Evolutionary conservation across 2,888 invertebrate genomes (phyloP).

Genomic region (Pristionchus maxplancki): DNA sequence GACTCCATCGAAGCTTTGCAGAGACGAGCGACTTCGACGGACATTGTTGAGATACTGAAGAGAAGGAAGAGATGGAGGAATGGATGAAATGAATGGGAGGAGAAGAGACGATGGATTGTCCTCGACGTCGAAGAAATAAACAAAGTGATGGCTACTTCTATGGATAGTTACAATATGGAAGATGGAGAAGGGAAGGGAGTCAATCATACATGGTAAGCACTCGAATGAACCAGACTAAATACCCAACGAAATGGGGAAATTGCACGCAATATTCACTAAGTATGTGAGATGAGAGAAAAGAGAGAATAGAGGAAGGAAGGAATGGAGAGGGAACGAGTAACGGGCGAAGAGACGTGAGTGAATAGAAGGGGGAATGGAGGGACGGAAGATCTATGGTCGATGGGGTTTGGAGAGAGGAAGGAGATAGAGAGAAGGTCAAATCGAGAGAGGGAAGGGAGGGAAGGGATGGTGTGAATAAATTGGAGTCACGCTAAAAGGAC

Average conservation of each 20-base stretch:
- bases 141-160: not conserved
- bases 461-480: conserved; percentile 8
- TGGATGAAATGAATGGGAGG: not conserved
- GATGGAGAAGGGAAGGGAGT: not conserved
- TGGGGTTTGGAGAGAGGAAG: not conserved
- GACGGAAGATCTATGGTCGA: conserved; percentile 17
- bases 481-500: conserved; percentile 39
- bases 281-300: not conserved
- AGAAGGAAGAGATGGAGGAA: not conserved
- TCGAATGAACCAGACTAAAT: conserved; percentile 29
- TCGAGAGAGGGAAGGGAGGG: not conserved
- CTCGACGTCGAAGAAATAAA: not conserved
- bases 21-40: conserved; percentile 41
- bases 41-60: not conserved
- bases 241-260: conserved; percentile 32
- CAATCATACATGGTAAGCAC: not conserved
- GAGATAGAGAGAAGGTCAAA: conserved; percentile 3
- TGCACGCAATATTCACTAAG: conserved; percentile 39
- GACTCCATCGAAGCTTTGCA: conserved; percentile 63
- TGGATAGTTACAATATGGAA: not conserved
- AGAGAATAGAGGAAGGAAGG: not conserved
- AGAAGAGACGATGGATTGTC: not conserved
- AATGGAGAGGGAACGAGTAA: not conserved
- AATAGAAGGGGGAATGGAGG: not conserved
- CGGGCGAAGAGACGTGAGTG: not conserved